Base-by-base conservation (phyloP, 2,888 invertebrate genomes). In the Hypselothyrea guttata region DNA sequence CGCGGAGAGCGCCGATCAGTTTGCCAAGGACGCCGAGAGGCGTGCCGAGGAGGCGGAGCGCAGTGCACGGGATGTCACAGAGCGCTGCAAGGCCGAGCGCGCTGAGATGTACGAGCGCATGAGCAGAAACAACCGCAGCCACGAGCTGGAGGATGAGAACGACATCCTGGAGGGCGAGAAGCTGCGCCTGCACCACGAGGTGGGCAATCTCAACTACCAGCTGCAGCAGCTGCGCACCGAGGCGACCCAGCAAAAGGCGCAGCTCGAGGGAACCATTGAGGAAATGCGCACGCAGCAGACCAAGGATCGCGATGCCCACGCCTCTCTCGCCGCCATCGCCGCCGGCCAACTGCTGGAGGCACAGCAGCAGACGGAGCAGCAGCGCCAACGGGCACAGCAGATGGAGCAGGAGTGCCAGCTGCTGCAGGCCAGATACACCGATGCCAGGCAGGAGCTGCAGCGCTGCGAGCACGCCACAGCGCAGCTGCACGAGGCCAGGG, bases 201-300 rank as follows among this genome's bases (percentile, higher is more conserved):
- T 88, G 18, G 87, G 84, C 7, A 81, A 69, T 0, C 71, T 88
- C 1, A 87, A 86, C 31, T 79, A n/a, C 69, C 0, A 59, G n/a
- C 83, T 15, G 54, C 87, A 1, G 15, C 18, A 66, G 0, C 18
- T 55, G 3, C 22, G 5, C 5, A 22, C 2, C 3, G 3, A 22
- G 5, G 22, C 22, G 22, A 5, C 22, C 2, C 3, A 22, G 5
- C 22, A 22, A 22, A 52, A 7, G 0, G 12, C 7, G 0, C 30
- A 78, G n/a, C 31, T 70, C 1, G 27, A 46, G 3, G 30, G 45
- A 0, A 34, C 18, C 1, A 15, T 66, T 2, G 18, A 4, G 4
- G 33, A 30, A 7, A 5, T 66, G 18, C 27, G 46, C 2, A n/a
- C 22, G 3, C 22, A 22, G 22, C 22, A 22, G 22, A 22, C 76